Evolutionary conservation across 2,888 invertebrate species (phyloP), one percentile per base, ranked within the genome.

Genomic region (Pimpla rufipes): DNA sequence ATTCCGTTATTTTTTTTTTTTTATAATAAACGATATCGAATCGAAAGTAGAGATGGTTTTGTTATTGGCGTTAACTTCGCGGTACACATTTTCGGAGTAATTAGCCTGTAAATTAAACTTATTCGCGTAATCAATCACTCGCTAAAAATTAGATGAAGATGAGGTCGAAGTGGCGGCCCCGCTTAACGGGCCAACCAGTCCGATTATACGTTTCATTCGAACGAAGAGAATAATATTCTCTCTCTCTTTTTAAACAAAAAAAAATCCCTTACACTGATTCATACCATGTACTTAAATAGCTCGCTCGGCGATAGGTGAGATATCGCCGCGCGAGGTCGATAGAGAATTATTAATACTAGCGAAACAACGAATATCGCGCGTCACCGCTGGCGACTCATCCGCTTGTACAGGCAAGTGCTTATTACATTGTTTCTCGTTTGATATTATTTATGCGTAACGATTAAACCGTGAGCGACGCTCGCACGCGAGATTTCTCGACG

Each of bases 391-490:
- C 67, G 29, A 18, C 42, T 81, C 62, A 18, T 70, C 57, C 47
- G 21, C 50, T 76, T 11, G 23, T 52, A 75, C 45, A 71, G 67
- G 57, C 70, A 75, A 83, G 50, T 79, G 10, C 66, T 64, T 45
- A 57, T 57, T 50, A 73, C 50, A 64, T 70, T 52, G 68, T 47
- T 62, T 45, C 66, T 74, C 47, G 11, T 8, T 64, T n/a, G 35
- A 35, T 59, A 35, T n/a, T n/a, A 59, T 59, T 37, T n/a, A 59
- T 59, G 35, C 29, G 52, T 55, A 81, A n/a, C 5, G 29, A 81
- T 68, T 76, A 81, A 79, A 83, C 40, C 42, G 75, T 57, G 35
- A 71, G 55, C 57, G 42, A 50, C 64, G 37, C 47, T 79, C 70
- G 23, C 47, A 67, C 21, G 62, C 11, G 37, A 66, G 73, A 67